Percentiles rank a stretch among this genome's conserved stretches.
Conservation (phyloP, 1,140 invertebrate genomes). For the Odontomachus brunneus region DNA sequence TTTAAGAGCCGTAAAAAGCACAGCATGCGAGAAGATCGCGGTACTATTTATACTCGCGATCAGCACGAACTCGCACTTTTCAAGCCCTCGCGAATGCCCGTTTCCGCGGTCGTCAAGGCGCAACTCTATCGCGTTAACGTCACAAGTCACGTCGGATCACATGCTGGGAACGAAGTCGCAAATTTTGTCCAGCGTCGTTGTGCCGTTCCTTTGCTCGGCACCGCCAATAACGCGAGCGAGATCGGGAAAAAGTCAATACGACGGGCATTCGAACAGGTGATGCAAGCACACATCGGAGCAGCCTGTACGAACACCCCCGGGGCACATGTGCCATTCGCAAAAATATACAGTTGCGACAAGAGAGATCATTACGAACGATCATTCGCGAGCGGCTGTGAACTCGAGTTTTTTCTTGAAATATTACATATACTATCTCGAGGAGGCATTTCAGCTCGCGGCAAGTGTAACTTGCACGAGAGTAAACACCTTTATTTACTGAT, state of each 20-base stretch:
- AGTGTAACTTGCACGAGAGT: not conserved
- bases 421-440: slow-evolving; percentile 5
- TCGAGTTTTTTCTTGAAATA: not conserved
- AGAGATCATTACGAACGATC: slow-evolving; percentile 29
- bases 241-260: slow-evolving; percentile 14
- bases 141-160: not conserved
- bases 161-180: not conserved
- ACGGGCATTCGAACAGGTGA: slow-evolving; percentile 47
- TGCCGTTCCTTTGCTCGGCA: slow-evolving; percentile 9
- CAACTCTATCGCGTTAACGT: slow-evolving; percentile 9
- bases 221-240: slow-evolving; percentile 24
- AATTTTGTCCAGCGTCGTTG: slow-evolving; percentile 19
- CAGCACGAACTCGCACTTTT: slow-evolving; percentile 29
- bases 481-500: no score
- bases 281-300: slow-evolving; percentile 28
- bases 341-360: slow-evolving; percentile 45
- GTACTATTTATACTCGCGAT: slow-evolving; percentile 32
- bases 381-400: slow-evolving; percentile 17
- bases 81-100: not conserved
- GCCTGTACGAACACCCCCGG: slow-evolving; percentile 25
- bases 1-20: slow-evolving; percentile 33
- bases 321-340: slow-evolving; percentile 27
- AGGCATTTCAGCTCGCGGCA: not conserved
- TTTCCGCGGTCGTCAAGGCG: slow-evolving; percentile 43
- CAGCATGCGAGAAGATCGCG: slow-evolving; percentile 23